Evolutionary conservation across 2,888 invertebrate species (phyloP).

Genomic region (Lochmaea crataegi): DNA sequence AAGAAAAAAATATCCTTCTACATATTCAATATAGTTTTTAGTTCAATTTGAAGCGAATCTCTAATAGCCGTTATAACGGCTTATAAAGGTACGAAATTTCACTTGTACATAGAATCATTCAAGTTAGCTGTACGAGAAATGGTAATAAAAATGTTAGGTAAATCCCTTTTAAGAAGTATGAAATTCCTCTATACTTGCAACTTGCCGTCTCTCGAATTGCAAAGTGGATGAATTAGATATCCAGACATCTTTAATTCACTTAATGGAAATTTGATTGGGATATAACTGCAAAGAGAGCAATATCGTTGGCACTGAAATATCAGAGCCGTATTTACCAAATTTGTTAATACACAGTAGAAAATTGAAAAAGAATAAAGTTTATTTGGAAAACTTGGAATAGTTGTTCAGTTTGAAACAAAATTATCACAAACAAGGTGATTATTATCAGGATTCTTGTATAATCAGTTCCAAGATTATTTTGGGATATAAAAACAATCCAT

Average conservation of each 20-base stretch:
- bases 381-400: no score
- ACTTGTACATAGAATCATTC: conserved; percentile 1
- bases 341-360: background rate
- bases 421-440: no score
- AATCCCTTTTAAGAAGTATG: conserved; percentile 4
- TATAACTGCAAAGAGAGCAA: conserved; percentile 31
- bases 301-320: conserved; percentile 25
- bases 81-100: background rate
- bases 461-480: no score
- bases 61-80: no score
- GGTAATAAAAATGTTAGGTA: conserved; percentile 9
- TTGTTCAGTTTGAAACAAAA: no score
- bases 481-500: no score
- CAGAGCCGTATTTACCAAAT: conserved; percentile 13
- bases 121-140: background rate
- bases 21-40: no score
- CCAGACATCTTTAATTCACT: conserved; percentile 35
- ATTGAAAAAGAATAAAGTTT: background rate
- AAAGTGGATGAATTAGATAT: conserved; percentile 33
- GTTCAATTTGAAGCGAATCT: no score
- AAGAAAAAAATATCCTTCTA: no score
- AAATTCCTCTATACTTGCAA: conserved; percentile 1
- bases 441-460: no score
- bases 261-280: conserved; percentile 36
- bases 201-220: conserved; percentile 17